Evolutionary conservation across 2,797 vertebrate species (phyloP).

Genomic region (Zenarchopterus dispar): DNA sequence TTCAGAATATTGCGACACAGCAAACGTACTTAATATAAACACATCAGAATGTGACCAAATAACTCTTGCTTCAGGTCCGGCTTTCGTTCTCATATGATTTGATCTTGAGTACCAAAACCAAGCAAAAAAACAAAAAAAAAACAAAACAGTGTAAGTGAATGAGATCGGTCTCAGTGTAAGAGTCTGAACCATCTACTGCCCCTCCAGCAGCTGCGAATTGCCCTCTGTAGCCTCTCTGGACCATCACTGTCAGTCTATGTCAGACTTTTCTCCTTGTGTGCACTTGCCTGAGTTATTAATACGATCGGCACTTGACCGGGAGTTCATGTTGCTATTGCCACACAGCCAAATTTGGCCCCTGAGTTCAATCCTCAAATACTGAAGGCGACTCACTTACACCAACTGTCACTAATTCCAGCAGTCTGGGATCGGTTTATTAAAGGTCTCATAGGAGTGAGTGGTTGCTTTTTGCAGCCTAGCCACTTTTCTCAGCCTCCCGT

Average conservation of each 20-base stretch:
- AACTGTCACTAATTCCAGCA: constrained; percentile 74
- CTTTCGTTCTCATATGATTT: constrained; percentile 35
- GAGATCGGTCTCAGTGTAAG: constrained; percentile 52
- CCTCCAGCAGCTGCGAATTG: constrained; percentile 76
- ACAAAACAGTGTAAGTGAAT: constrained; percentile 40
- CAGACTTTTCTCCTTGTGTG: constrained; percentile 37
- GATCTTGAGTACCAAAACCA: constrained; percentile 51
- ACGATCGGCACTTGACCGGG: constrained; percentile 58
- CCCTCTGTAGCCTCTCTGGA: constrained; percentile 50
- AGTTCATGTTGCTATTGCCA: constrained; percentile 68
- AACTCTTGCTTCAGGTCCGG: not conserved
- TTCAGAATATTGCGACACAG: constrained; percentile 23
- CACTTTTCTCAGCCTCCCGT: constrained; percentile 62
- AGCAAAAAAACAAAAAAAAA: constrained; percentile 35
- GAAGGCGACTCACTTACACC: constrained; percentile 78
- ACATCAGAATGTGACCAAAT: not conserved
- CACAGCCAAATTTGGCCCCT: constrained; percentile 76
- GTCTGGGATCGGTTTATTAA: constrained; percentile 67
- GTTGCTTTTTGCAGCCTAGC: constrained; percentile 55
- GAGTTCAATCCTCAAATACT: constrained; percentile 52
- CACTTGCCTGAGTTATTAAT: constrained; percentile 71
- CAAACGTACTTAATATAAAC: constrained; percentile 3
- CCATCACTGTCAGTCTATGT: constrained; percentile 47
- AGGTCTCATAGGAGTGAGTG: constrained; percentile 61
- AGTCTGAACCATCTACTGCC: constrained; percentile 65